Percentiles rank a stretch among this genome's conserved stretches.
Conservation (phyloP, 1,140 invertebrate genomes). For the Chlorops oryzae region DNA sequence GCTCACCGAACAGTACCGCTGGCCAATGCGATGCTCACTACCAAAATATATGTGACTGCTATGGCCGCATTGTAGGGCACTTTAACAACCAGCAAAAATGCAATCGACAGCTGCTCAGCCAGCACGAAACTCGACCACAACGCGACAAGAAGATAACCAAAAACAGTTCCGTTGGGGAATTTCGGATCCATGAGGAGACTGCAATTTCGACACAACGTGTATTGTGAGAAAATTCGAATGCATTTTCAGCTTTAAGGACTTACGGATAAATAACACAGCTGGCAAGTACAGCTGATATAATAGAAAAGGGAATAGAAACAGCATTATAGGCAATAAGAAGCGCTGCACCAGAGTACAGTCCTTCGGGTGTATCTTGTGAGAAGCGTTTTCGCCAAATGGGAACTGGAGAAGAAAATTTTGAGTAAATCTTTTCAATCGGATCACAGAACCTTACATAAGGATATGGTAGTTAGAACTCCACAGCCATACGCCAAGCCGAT, state of each 20-base stretch:
- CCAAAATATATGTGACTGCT: slow-evolving; percentile 67
- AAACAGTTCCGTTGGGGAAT: slow-evolving; percentile 32
- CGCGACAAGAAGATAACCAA: slow-evolving; percentile 56
- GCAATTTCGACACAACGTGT: not conserved
- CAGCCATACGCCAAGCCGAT: slow-evolving; percentile 71
- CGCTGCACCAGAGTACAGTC: slow-evolving; percentile 77
- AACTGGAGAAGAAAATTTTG: slow-evolving; percentile 53
- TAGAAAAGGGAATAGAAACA: slow-evolving; percentile 72
- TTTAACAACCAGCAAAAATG: slow-evolving; percentile 74
- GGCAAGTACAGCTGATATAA: slow-evolving; percentile 60
- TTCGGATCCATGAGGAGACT: slow-evolving; percentile 36
- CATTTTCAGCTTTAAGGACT: slow-evolving; percentile 36
- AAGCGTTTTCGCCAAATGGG: slow-evolving; percentile 78
- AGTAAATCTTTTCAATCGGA: not conserved
- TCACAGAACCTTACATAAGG: slow-evolving; percentile 60
- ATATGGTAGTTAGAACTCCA: slow-evolving; percentile 71
- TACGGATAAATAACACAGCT: slow-evolving; percentile 69
- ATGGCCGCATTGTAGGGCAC: slow-evolving; percentile 68
- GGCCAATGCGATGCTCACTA: slow-evolving; percentile 66
- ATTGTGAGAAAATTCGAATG: not conserved
- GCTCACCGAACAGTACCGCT: slow-evolving; percentile 72
- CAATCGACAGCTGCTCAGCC: slow-evolving; percentile 77
- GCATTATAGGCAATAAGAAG: slow-evolving; percentile 74
- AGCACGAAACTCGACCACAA: slow-evolving; percentile 76
- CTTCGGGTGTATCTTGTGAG: slow-evolving; percentile 83